phyloP scores from a whole-genome alignment of 2,113 vertebrate species.

The Daboia siamensis region DNA sequence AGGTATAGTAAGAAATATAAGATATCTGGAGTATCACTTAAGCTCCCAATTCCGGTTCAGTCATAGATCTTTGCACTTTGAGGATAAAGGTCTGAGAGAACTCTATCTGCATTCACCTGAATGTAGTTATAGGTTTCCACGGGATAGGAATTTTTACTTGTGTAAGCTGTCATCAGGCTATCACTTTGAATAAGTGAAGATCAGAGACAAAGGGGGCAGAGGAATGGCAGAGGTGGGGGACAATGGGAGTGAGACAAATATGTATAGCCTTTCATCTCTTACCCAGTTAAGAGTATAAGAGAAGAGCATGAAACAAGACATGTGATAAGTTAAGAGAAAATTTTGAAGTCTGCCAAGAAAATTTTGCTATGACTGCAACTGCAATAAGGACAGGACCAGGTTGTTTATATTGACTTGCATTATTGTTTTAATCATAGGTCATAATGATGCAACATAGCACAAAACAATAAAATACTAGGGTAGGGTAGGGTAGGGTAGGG shows the following conservation, averaged over 20 bases:
- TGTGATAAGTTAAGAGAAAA: not conserved
- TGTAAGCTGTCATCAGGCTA: not conserved
- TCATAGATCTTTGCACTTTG: not conserved
- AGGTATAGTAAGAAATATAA: not conserved
- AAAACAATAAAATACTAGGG: too few species aligned
- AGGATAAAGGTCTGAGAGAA: not conserved
- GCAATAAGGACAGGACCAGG: not conserved
- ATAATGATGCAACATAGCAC: too few species aligned
- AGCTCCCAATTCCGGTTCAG: not conserved
- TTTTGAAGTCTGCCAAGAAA: not conserved
- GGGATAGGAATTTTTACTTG: not conserved
- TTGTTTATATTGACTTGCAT: too few species aligned
- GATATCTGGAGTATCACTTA: too few species aligned
- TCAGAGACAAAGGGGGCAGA: not conserved
- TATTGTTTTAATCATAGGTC: too few species aligned
- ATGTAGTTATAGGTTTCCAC: not conserved
- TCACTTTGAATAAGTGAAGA: not conserved
- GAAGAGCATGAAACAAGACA: not conserved
- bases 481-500: too few species aligned
- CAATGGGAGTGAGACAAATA: not conserved
- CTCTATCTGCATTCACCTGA: not conserved
- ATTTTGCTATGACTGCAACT: not conserved
- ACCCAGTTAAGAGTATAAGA: not conserved
- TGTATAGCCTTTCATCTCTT: not conserved
- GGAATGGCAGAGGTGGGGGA: not conserved